Percentiles rank a stretch among this genome's conserved stretches.
Conservation (phyloP, 2,113 vertebrate genomes). For the Anolis sagrei region DNA sequence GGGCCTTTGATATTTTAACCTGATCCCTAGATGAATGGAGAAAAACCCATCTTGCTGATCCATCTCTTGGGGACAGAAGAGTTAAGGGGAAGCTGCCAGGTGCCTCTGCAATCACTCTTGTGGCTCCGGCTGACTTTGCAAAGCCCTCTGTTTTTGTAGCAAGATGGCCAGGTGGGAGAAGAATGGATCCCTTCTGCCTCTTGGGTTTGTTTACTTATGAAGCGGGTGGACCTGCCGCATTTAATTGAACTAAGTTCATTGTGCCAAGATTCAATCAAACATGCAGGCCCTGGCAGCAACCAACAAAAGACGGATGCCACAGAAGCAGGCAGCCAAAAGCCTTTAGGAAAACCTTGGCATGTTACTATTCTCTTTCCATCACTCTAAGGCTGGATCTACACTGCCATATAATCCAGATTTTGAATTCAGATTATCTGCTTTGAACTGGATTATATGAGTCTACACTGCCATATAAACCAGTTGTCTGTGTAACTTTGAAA, state of each 20-base stretch:
- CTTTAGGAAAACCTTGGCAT: background rate
- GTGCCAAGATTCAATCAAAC: background rate
- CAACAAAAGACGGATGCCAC: fast-evolving
- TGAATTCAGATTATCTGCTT: too few species aligned
- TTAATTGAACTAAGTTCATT: background rate
- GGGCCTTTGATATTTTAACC: conserved; percentile 59
- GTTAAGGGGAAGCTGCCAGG: conserved; percentile 2
- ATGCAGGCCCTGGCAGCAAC: background rate
- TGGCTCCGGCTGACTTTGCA: conserved; percentile 33
- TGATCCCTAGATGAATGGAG: conserved; percentile 30
- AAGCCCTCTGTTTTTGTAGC: conserved; percentile 1
- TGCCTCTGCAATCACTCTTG: background rate
- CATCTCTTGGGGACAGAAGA: conserved; percentile 9
- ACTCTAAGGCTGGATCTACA: background rate
- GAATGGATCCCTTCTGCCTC: background rate
- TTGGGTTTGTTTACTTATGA: background rate
- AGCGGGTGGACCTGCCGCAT: background rate
- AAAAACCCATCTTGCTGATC: background rate
- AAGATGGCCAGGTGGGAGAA: conserved; percentile 4
- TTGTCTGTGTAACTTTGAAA: too few species aligned
- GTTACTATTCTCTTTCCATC: background rate
- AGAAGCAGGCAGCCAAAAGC: background rate
- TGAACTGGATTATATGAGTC: too few species aligned
- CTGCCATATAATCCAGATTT: too few species aligned
- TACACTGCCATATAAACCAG: too few species aligned